Evolutionary conservation across 2,113 vertebrate species (phyloP).

Genomic region (Melanotaenia duboulayi): DNA sequence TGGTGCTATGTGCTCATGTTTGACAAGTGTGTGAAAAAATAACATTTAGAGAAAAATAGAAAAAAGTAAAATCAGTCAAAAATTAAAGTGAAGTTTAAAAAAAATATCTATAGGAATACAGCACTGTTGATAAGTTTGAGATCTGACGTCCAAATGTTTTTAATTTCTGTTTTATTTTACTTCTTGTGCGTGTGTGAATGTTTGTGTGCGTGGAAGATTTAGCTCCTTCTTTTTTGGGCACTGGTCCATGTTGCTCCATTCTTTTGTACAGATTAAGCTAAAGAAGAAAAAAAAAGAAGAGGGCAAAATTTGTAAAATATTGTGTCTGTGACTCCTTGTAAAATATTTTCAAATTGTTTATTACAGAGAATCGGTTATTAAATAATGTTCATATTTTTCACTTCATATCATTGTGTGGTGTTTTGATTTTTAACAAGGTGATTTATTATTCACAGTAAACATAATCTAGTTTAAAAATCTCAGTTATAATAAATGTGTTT

Average conservation of each 20-base stretch:
- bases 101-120: conserved; percentile 78
- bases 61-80: conserved; percentile 75
- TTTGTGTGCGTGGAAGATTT: conserved; percentile 75
- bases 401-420: conserved; percentile 86
- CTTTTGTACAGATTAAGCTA: conserved; percentile 93
- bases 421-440: conserved; percentile 40
- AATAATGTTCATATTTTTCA: conserved; percentile 99
- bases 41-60: conserved; percentile 69
- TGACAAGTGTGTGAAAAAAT: conserved; percentile 84
- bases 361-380: conserved; percentile 99
- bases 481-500: neutral
- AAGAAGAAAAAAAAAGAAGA: conserved; percentile 83
- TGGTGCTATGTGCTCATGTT: conserved; percentile 92
- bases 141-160: conserved; percentile 81
- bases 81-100: conserved; percentile 78
- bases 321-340: conserved; percentile 99
- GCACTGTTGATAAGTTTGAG: conserved; percentile 82
- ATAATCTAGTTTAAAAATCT: neutral
- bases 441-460: neutral
- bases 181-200: conserved; percentile 69
- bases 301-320: conserved; percentile 98
- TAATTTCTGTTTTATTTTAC: conserved; percentile 34
- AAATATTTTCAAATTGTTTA: conserved; percentile 99
- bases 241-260: conserved; percentile 85
- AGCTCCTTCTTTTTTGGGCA: conserved; percentile 81